Evolutionary conservation across 1,140 invertebrate species (phyloP), one percentile per base, ranked within the genome.

Genomic region (Drosophila leontia): DNA sequence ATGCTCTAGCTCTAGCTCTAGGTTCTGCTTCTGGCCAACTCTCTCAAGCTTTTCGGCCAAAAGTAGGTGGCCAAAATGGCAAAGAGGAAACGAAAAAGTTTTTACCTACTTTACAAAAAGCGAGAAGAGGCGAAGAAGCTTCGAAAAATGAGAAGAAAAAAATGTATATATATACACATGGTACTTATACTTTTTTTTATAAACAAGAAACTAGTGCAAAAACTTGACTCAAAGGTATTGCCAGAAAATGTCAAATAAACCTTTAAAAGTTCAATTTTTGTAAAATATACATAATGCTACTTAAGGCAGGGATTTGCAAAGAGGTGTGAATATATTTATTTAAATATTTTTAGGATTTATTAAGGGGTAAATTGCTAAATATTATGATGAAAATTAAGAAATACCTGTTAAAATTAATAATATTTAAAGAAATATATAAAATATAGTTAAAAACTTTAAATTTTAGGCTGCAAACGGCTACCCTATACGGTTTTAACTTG

Each of bases 201-300:
- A 84, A 76, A 83, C 80, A 79, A 78, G 60, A 81, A 86, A 86
- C 82, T 82, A 86, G 82, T 56, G 65, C 82, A 82, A 53, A 75
- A 77, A 75, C 70, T 86, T 86, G 78, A 59, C 61, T 81, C 55
- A 67, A 81, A 85, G 75, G 19, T 34, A 39, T 19, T 34, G 48
- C 56, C 3, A 9, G 50, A 29, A 59, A 45, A 32, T 57, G 48
- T 51, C 37, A 53, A 55, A 50, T 51, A 39, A 65, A 34, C 53
- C 53, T 39, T 56, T 56, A 55, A 55, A 23, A 23, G 26, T 17
- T 23, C 2, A 7, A 34, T 55, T 9, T 23, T 0, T 19, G 17
- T 23, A 55, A 37, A 37, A 55, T 23, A 55, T 37, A 17, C 8
- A 55, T 23, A 37, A 51, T 29, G n/a, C 12, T 51, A 7, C 26